A percentile compares a stretch with the other conserved stretches of the same genome.
These are phyloP conservation scores for Hoplostethus atlanticus DNA, from an alignment of 2,797 vertebrate genomes.

Conservation along the genomic window DNA sequence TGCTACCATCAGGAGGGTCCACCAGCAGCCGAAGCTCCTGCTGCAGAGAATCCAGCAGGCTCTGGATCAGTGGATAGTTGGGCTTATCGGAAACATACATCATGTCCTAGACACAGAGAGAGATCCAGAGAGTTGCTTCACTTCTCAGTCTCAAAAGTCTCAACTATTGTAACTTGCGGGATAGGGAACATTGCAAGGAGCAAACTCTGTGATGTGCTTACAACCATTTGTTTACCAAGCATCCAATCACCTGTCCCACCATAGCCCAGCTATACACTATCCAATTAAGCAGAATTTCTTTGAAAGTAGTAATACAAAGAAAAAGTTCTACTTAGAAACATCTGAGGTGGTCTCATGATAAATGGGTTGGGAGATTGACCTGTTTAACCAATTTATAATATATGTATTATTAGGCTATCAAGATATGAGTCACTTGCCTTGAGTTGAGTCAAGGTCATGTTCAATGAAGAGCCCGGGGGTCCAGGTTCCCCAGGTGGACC, in stretches of 20 bases:
- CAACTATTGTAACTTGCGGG: no score
- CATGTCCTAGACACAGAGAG: constrained; percentile 72
- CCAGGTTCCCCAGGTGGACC: constrained; percentile 88
- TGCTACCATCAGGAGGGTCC: constrained; percentile 89
- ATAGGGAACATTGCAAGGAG: no score
- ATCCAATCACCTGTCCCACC: neutral
- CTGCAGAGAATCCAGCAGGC: constrained; percentile 84
- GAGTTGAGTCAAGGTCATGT: constrained; percentile 83
- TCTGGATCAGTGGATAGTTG: constrained; percentile 81
- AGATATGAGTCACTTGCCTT: constrained; percentile 73
- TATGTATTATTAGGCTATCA: neutral
- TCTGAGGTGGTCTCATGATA: neutral
- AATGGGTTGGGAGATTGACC: neutral
- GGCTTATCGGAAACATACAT: constrained; percentile 84
- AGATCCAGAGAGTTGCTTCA: neutral
- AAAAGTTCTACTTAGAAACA: neutral
- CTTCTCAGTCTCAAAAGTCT: neutral
- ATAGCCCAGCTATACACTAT: neutral
- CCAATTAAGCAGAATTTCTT: no score
- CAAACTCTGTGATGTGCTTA: neutral
- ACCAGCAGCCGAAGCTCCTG: constrained; percentile 84
- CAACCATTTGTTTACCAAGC: neutral
- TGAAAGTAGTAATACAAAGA: no score
- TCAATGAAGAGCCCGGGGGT: constrained; percentile 77
- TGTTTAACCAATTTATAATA: neutral